Percentiles rank a stretch among this genome's conserved stretches.
Conservation (phyloP, 1,140 invertebrate genomes). For the Trichogramma pretiosum region DNA sequence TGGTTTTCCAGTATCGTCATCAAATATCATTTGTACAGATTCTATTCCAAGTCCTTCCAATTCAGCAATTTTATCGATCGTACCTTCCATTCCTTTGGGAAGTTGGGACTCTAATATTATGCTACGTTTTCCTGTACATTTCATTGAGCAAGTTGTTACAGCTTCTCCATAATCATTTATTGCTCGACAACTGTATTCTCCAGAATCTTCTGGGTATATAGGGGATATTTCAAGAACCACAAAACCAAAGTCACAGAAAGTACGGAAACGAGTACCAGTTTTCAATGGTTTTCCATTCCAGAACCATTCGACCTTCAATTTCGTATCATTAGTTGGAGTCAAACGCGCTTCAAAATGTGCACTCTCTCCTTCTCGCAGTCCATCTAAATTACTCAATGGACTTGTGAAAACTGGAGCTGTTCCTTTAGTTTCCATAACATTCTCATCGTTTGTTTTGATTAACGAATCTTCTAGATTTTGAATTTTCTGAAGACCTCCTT, state of each 20-base stretch:
- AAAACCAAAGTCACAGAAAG: conserved; percentile 92
- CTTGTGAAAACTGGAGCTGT: conserved; percentile 86
- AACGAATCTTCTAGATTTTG: not conserved
- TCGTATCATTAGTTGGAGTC: conserved; percentile 87
- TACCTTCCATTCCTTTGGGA: conserved; percentile 85
- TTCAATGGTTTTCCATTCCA: conserved; percentile 86
- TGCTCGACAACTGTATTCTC: conserved; percentile 86
- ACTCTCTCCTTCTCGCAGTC: conserved; percentile 80
- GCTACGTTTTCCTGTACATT: conserved; percentile 81
- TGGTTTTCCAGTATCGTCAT: conserved; percentile 78
- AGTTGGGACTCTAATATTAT: conserved; percentile 87
- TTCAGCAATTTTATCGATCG: conserved; percentile 87
- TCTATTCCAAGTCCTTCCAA: conserved; percentile 75
- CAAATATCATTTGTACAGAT: conserved; percentile 52
- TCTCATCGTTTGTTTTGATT: conserved; percentile 60
- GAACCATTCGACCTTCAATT: conserved; percentile 87
- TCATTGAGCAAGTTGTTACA: conserved; percentile 84
- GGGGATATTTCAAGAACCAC: conserved; percentile 89
- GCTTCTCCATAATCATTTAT: conserved; percentile 87
- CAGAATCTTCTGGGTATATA: conserved; percentile 89
- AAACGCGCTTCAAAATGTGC: conserved; percentile 91
- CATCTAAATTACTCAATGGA: conserved; percentile 78
- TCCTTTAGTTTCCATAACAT: conserved; percentile 59
- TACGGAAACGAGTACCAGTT: conserved; percentile 83
- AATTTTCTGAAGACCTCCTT: conserved; percentile 52